Evolutionary conservation across 1,140 invertebrate species (phyloP).

Genomic region (Apis dorsata): DNA sequence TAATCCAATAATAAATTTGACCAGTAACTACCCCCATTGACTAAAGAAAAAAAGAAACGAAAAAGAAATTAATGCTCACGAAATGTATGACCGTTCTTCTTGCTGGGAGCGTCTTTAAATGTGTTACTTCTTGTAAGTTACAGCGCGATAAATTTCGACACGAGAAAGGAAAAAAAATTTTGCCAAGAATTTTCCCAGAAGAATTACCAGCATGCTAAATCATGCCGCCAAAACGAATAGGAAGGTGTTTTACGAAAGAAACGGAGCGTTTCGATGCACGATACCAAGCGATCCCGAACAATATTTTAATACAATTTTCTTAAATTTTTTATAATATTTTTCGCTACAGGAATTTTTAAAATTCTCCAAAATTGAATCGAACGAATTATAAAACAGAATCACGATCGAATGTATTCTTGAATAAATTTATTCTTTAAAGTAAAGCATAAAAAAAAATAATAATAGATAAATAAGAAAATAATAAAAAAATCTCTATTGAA

Average conservation of each 20-base stretch:
- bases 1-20: slow-evolving; percentile 47
- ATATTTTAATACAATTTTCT: background rate
- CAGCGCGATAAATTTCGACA: slow-evolving; percentile 38
- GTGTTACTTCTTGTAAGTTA: slow-evolving; percentile 42
- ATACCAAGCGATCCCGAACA: background rate
- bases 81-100: slow-evolving; percentile 35
- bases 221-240: slow-evolving; percentile 2
- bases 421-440: too few species aligned
- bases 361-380: background rate
- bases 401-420: background rate
- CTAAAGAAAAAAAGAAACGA: background rate
- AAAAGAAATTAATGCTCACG: slow-evolving; percentile 36
- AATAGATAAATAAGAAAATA: too few species aligned
- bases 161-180: slow-evolving; percentile 15
- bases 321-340: too few species aligned
- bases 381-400: background rate
- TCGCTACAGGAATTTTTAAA: background rate
- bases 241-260: slow-evolving; percentile 20
- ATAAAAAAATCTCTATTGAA: too few species aligned
- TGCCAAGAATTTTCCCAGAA: slow-evolving; percentile 17
- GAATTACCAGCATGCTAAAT: slow-evolving; percentile 45
- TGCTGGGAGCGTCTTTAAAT: slow-evolving; percentile 36
- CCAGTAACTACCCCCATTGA: background rate
- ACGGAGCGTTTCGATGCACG: background rate
- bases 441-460: too few species aligned